Evolutionary conservation across 92 coral and sea anemone species (phyloP).

Genomic region (Porites evermanni): DNA sequence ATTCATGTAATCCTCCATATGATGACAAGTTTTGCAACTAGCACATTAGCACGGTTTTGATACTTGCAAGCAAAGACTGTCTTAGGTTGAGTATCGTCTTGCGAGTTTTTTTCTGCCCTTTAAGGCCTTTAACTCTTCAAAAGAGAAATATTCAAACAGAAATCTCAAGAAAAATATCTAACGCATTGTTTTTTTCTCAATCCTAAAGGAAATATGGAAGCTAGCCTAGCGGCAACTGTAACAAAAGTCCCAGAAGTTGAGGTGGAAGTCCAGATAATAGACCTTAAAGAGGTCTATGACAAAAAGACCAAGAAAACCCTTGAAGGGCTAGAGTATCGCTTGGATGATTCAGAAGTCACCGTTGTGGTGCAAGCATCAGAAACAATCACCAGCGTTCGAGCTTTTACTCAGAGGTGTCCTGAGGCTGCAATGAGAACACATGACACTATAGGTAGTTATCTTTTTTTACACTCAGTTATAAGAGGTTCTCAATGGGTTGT

Average conservation of each 20-base stretch:
- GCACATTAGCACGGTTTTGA: background rate
- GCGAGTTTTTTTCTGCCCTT: background rate
- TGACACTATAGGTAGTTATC: slow-evolving; percentile 61
- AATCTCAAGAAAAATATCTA: too few species aligned
- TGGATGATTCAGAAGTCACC: slow-evolving; percentile 61
- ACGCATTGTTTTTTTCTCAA: background rate
- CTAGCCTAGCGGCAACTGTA: background rate
- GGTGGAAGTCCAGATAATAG: slow-evolving; percentile 52
- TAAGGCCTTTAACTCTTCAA: background rate
- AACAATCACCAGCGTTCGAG: slow-evolving; percentile 53
- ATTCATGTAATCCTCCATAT: too few species aligned
- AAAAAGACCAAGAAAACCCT: slow-evolving; percentile 65
- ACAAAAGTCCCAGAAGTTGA: background rate
- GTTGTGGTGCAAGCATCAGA: slow-evolving; percentile 46
- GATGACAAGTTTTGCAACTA: too few species aligned
- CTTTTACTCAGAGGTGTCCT: slow-evolving; percentile 75
- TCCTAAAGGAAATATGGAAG: slow-evolving; percentile 1
- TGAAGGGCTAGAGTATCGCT: slow-evolving; percentile 55
- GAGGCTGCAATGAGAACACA: slow-evolving; percentile 75
- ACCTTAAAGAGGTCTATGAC: slow-evolving; percentile 65
- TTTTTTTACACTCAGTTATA: too few species aligned
- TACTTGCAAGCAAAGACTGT: background rate
- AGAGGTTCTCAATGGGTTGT: too few species aligned
- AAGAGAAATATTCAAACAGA: background rate
- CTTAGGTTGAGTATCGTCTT: background rate